Percentiles rank a stretch among this genome's conserved stretches.
Conservation (phyloP, 2,888 invertebrate species). For the Bimastos eiseni region DNA sequence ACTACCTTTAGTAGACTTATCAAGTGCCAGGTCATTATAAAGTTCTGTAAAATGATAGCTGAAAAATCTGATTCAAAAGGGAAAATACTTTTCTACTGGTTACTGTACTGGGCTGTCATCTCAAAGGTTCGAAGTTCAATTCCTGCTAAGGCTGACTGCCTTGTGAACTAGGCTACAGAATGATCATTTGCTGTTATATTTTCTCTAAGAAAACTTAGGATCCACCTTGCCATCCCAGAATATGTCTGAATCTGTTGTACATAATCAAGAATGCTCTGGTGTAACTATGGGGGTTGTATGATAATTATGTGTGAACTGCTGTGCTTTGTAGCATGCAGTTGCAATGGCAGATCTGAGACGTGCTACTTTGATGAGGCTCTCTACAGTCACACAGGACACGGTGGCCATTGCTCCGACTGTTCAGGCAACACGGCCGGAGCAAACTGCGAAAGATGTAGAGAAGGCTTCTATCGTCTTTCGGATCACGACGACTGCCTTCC, state of each 20-base stretch:
- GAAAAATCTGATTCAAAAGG: too few species aligned
- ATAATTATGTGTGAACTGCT: neutral
- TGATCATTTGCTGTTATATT: too few species aligned
- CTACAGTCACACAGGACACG: slow-evolving; percentile 87
- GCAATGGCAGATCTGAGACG: slow-evolving; percentile 89
- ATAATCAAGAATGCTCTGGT: neutral
- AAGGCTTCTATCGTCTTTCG: slow-evolving; percentile 74
- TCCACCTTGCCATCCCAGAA: neutral
- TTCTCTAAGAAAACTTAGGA: neutral
- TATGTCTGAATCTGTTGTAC: too few species aligned
- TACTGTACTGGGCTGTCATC: too few species aligned
- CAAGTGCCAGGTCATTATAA: neutral
- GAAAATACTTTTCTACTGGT: too few species aligned
- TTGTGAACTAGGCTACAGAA: too few species aligned
- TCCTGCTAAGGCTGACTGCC: too few species aligned
- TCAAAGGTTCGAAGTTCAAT: too few species aligned
- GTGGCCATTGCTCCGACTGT: slow-evolving; percentile 94
- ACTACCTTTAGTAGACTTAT: neutral
- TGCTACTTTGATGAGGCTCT: slow-evolving; percentile 93
- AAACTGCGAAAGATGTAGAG: slow-evolving; percentile 90
- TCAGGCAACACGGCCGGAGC: slow-evolving; percentile 82
- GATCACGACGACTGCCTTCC: slow-evolving; percentile 36
- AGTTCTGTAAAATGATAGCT: neutral
- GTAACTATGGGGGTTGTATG: neutral
- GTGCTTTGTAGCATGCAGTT: slow-evolving; percentile 73